These are phyloP conservation scores for Agapornis roseicollis DNA, from an alignment of 2,113 vertebrate species.

Conservation along the genomic window DNA sequence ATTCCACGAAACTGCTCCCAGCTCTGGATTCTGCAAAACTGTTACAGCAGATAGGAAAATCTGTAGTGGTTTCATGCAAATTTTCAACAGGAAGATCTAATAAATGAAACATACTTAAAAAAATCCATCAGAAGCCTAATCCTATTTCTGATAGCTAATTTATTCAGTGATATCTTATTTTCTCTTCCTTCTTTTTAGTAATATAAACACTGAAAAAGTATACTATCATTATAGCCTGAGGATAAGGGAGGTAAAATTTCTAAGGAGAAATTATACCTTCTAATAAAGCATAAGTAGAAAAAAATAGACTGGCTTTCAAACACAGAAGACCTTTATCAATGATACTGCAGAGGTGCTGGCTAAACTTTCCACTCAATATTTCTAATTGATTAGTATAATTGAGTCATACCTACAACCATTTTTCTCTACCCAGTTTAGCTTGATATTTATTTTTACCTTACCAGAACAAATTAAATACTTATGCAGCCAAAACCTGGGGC, in stretches of 20 bases:
- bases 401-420: background rate
- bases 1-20: background rate
- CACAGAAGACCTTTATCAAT: background rate
- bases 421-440: background rate
- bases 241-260: background rate
- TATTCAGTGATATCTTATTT: conserved; percentile 11
- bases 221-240: background rate
- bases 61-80: background rate
- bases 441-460: background rate
- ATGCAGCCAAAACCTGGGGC: background rate
- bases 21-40: background rate
- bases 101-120: conserved; percentile 17
- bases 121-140: conserved; percentile 7
- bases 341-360: background rate
- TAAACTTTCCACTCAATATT: background rate
- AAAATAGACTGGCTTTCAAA: background rate
- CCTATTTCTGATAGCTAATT: conserved; percentile 10
- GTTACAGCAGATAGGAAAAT: background rate
- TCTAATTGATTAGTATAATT: background rate
- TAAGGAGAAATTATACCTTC: background rate
- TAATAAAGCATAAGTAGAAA: background rate
- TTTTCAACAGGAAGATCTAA: conserved; percentile 18
- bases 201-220: background rate
- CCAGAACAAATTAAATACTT: background rate
- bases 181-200: background rate